Evolutionary conservation across 2,113 vertebrate species (phyloP).

Genomic region (Jacana jacana): DNA sequence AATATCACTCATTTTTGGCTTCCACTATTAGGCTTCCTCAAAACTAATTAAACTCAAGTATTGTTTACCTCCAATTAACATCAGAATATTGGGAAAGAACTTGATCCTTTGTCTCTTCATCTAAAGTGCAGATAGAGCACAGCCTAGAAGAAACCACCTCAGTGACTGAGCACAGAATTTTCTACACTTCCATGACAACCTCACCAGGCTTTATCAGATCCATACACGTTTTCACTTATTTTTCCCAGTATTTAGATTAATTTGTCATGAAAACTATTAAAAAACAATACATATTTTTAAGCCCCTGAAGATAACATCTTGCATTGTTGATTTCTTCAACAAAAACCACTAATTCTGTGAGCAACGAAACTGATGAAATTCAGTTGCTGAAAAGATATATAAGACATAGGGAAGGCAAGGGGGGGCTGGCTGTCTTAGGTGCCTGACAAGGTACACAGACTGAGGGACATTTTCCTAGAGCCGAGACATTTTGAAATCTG

Average conservation of each 20-base stretch:
- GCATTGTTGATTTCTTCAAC: neutral
- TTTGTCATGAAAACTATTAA: conserved; percentile 8
- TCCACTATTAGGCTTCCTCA: conserved; percentile 8
- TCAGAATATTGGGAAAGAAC: conserved; percentile 53
- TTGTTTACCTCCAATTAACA: conserved; percentile 68
- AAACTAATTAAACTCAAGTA: conserved; percentile 45
- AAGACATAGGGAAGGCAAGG: neutral
- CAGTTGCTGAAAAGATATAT: neutral
- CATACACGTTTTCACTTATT: conserved; percentile 1
- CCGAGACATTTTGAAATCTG: neutral
- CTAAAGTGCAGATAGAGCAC: conserved; percentile 45
- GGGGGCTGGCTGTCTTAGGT: neutral
- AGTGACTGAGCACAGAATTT: conserved; percentile 49
- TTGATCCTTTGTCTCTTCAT: conserved; percentile 58
- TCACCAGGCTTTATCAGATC: neutral
- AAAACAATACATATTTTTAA: neutral
- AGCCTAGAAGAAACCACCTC: conserved; percentile 30
- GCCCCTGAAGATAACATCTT: neutral
- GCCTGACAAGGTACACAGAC: neutral
- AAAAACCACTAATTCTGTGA: neutral
- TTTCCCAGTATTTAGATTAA: neutral
- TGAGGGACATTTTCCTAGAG: neutral
- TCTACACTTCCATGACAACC: conserved; percentile 46
- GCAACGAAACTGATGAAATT: neutral
- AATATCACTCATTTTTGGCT: neutral